These are phyloP conservation scores for Dreissena rostriformis DNA, from an alignment of 1,140 invertebrate genomes.

Conservation along the genomic window DNA sequence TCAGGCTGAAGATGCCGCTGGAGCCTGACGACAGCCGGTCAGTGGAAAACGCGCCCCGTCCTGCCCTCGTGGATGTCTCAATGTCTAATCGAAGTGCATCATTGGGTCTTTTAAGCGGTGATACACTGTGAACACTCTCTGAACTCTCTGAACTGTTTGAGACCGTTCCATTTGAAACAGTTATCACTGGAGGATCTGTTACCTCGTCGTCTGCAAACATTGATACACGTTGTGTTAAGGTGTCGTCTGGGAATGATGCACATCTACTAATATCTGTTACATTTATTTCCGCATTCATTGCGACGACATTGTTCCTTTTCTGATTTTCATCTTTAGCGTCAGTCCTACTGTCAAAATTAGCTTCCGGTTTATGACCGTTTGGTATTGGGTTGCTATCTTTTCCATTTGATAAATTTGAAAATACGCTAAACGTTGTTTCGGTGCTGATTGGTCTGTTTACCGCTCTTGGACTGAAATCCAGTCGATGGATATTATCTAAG, in stretches of 20 bases:
- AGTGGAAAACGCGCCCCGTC: neutral
- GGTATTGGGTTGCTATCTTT: neutral
- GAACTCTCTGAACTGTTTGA: neutral
- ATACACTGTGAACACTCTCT: neutral
- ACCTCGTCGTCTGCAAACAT: too few species aligned
- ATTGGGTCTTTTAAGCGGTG: neutral
- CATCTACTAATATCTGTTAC: neutral
- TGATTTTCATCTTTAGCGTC: neutral
- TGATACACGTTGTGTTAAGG: too few species aligned
- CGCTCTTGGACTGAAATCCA: constrained; percentile 24
- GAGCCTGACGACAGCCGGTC: constrained; percentile 20
- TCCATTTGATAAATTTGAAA: constrained; percentile 31
- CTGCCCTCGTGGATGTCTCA: neutral
- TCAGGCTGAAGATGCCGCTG: constrained; percentile 1
- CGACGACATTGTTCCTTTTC: neutral
- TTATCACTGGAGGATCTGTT: too few species aligned
- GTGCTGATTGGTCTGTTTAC: constrained; percentile 9
- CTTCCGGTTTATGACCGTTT: neutral
- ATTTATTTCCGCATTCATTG: neutral
- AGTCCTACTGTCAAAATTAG: neutral
- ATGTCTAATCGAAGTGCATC: neutral
- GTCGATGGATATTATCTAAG: constrained; percentile 39
- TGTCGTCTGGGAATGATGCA: too few species aligned
- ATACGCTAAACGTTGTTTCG: constrained; percentile 24
- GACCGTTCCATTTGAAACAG: neutral